Evolutionary conservation across 2,113 vertebrate genomes (phyloP), one percentile per base, ranked within the genome.

Genomic region (Equus quagga): DNA sequence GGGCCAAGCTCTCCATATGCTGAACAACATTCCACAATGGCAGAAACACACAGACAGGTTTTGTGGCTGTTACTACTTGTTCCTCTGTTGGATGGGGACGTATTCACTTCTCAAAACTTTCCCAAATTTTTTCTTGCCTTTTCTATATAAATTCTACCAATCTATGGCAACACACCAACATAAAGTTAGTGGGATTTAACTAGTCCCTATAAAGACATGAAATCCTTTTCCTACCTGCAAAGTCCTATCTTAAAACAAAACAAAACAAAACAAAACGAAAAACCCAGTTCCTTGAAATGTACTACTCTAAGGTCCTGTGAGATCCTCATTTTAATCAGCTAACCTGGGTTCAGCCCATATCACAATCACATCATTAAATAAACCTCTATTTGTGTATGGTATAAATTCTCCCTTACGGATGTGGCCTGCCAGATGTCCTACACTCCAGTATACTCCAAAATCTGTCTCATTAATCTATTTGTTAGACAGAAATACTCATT

Each of bases 11-110:
- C 84, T 64, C 89, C 87, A 90, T 26, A 62, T 84, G 98, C 31
- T 92, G 31, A 7, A 51, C 80, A 24, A 15, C 96, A 92, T 97
- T 97, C 97, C 97, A 70, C 56, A 44, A 0, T 11, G 17, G 54
- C 72, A 58, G 67, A 46, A 21, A 75, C 28, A 51, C 56, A 72
- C 46, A 14, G 28, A 41, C 92, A 33, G 85, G 97, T 97, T 91
- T 51, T n/a, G 54, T 46, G 89, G 83, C 83, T 98, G 97, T 88
- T 90, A 33, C 81, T 87, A 93, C 98, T 98, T 41, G 75, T 87
- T 97, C 46, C 0, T 54, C 9, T 67, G 89, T 93, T 92, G 91
- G 49, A 95, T 3, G 60, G 73, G 86, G 85, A 81, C 73, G 84
- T 94, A 97, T 82, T 94, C 62, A 96, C 83, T 75, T 85, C 84